Evolutionary conservation across 2,113 vertebrate species (phyloP), one percentile per base, ranked within the genome.

Genomic region (Cyprinodon tularosa): DNA sequence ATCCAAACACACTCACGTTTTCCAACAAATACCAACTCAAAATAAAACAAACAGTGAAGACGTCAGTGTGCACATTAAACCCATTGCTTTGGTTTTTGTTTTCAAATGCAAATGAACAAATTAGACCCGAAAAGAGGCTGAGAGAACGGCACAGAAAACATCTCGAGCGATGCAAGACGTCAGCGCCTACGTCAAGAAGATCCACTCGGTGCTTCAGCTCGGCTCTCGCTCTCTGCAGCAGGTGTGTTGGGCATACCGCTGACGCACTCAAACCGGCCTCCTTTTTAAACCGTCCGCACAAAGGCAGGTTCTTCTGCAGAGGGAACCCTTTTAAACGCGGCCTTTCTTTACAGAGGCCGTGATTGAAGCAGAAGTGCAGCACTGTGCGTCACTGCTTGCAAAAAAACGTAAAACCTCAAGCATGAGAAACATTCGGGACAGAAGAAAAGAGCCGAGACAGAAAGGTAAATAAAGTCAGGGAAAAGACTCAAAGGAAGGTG

Each of bases 311-410:
- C 38, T 40, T 42, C 5, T 10, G 57, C 42, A 2, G 45, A 72
- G 0, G 42, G 40, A 61, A 64, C 48, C 68, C 45, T 67, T 76
- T 78, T 68, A 60, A 48, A 68, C 22, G 0, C 0, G 20, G 36
- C 79, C 15, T 61, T 60, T 77, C 62, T 73, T 78, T 14, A 4
- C 37, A 63, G 67, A 5, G 10, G 50, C 48, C 63, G 48, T 61
- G 69, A 82, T 89, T 14, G 5, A 80, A 68, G 53, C 63, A 84
- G 15, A 67, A 91, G 86, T 78, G 74, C 11, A 13, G 65, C 62
- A 60, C 74, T 12, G 81, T 90, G 83, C 84, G 81, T 91, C 89
- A 86, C 65, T 64, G 20, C 14, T 11, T 47, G 53, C 4, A 6
- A 29, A 66, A 60, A 48, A 66, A 22, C 37, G 5, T 9, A 37